phyloP scores from a whole-genome alignment of 2,797 vertebrate genomes.

The Gallinago solitaria region DNA sequence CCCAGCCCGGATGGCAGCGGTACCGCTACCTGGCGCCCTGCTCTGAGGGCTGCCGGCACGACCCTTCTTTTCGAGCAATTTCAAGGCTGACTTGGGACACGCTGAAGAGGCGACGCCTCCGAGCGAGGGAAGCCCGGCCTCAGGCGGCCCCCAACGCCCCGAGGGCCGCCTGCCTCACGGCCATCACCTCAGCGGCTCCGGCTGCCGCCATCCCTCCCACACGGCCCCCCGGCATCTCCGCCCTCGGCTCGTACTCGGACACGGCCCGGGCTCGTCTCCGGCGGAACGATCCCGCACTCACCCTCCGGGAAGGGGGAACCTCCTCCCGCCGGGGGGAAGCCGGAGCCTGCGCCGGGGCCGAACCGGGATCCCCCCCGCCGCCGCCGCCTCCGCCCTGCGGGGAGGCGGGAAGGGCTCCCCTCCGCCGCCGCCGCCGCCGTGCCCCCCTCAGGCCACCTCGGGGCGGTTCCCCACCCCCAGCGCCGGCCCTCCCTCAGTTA shows the following conservation, averaged over 20 bases:
- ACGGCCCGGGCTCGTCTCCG: neutral
- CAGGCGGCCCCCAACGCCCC: neutral
- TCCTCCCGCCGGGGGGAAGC: neutral
- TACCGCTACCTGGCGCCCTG: neutral
- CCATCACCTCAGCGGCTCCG: neutral
- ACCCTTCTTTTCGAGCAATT: neutral
- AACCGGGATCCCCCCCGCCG: neutral
- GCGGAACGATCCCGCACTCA: neutral
- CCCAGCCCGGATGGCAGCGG: neutral
- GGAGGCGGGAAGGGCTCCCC: neutral
- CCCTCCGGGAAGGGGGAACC: neutral
- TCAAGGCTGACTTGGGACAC: neutral
- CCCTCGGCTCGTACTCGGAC: neutral
- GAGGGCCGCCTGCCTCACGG: neutral
- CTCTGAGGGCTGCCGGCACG: neutral
- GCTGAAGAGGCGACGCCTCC: neutral
- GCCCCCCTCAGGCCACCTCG: constrained; percentile 24
- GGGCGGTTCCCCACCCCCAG: constrained; percentile 20
- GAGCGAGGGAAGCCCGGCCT: neutral
- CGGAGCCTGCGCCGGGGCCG: neutral
- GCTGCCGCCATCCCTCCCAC: neutral
- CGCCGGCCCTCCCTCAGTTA: neutral
- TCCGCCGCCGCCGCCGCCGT: neutral
- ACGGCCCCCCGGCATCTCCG: neutral
- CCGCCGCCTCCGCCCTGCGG: neutral